Conservation (phyloP, 2,888 invertebrate species). For the Pocota personata region DNA sequence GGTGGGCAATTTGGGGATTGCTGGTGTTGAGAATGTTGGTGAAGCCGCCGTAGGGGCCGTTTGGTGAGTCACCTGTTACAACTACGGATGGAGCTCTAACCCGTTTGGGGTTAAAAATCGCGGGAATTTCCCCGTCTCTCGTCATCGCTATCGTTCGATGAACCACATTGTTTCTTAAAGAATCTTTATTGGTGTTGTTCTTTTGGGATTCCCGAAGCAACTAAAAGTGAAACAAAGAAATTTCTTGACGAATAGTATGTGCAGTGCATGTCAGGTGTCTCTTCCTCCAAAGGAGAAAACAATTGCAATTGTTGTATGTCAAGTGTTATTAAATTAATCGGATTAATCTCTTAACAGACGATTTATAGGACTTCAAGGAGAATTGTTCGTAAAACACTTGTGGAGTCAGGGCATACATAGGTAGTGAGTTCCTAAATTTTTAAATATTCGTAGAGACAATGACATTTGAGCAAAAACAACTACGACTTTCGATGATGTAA, state of each 20-base stretch:
- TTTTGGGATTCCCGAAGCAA: constrained; percentile 9
- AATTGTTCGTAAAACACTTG: neutral
- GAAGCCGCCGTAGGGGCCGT: constrained; percentile 83
- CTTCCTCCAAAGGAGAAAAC: neutral
- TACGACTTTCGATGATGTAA: too few relatives aligned
- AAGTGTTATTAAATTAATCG: constrained; percentile 9
- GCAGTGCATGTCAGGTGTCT: neutral
- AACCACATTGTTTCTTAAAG: constrained; percentile 35
- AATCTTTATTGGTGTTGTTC: constrained; percentile 20
- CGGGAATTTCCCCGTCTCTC: constrained; percentile 90
- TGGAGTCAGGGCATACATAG: neutral
- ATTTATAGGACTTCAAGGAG: neutral
- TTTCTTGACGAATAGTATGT: neutral
- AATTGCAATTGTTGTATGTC: neutral
- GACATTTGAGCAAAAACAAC: too few relatives aligned
- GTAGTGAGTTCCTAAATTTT: neutral
- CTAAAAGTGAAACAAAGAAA: constrained; percentile 7
- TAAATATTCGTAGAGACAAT: neutral
- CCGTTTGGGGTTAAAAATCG: constrained; percentile 91
- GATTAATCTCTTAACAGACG: neutral
- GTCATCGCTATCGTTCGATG: constrained; percentile 84
- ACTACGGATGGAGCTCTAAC: constrained; percentile 88
- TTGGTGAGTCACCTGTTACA: constrained; percentile 86
- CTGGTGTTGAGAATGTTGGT: constrained; percentile 83
- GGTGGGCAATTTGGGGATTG: constrained; percentile 84